Evolutionary conservation across 2,888 invertebrate genomes (phyloP), one percentile per base, ranked within the genome.

Genomic region (Sepioteuthis lessoniana): DNA sequence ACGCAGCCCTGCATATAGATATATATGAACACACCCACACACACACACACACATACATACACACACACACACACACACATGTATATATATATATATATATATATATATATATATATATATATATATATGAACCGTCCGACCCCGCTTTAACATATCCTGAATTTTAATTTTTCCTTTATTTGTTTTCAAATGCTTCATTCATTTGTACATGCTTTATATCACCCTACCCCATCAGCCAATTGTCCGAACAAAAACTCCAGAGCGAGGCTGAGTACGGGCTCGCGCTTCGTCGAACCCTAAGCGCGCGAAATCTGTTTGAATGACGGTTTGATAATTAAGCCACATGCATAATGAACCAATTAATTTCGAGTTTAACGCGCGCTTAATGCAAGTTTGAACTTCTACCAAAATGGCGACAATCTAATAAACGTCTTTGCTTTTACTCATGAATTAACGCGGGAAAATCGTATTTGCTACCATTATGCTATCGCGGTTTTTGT

Each of bases 271-370:
- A n/a, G 76, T 0, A 16, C 31, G 76, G n/a, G 76, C n/a, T 76
- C n/a, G 76, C 76, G 76, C 76, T 76, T 76, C 76, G 76, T 2
- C n/a, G 35, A 76, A 76, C n/a, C 10, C 16, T 35, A 76, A 76
- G n/a, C n/a, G n/a, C n/a, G 19, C 76, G 25, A 76, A 16, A 76
- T 76, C 55, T 55, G 55, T 21, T 55, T 55, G n/a, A 76, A 76
- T n/a, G 76, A 35, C 0, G 35, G n/a, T n/a, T 76, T 76, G n/a
- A 35, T 76, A 76, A 76, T 76, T n/a, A 76, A n/a, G 76, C 76
- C 76, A 76, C 76, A 76, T 76, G 76, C 76, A 76, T 16, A 76
- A 76, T 76, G 76, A 76, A 76, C n/a, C n/a, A 76, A 76, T n/a
- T 35, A 76, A 76, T 76, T 76, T 76, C n/a, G n/a, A 76, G n/a